These are phyloP conservation scores for Vireo altiloquus DNA, from an alignment of 2,113 vertebrate species.

Conservation along the genomic window DNA sequence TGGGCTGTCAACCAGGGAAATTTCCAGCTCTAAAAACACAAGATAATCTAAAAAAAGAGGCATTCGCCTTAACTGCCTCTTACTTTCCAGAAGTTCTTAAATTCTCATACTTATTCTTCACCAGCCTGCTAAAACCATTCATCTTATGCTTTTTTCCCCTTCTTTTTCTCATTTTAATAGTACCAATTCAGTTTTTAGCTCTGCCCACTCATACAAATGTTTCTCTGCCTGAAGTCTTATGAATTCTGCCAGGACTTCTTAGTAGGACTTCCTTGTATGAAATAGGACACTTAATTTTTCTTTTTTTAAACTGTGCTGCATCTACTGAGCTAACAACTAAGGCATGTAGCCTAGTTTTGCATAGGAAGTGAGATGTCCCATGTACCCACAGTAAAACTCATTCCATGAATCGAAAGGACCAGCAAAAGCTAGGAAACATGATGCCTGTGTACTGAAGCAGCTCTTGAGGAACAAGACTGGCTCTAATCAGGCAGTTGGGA, in stretches of 20 bases:
- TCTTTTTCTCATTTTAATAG: neutral
- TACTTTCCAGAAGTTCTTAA: neutral
- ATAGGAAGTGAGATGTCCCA: neutral
- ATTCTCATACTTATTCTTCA: neutral
- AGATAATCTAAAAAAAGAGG: neutral
- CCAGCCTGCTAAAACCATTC: neutral
- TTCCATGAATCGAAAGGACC: neutral
- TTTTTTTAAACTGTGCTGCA: neutral
- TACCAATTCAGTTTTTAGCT: neutral
- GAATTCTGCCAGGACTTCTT: neutral
- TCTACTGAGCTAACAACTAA: neutral
- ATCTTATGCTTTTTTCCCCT: neutral
- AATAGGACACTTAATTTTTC: neutral
- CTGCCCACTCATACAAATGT: neutral
- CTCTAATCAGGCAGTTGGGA: neutral
- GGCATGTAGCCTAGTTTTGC: neutral
- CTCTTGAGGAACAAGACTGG: neutral
- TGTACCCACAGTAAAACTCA: neutral
- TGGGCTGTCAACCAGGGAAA: neutral
- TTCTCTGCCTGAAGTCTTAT: neutral
- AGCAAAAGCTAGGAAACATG: neutral
- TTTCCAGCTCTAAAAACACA: neutral
- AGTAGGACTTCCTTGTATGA: neutral
- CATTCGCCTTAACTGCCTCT: neutral
- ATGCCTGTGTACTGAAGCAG: neutral